These are phyloP conservation scores for Paramormyrops hopkinsi DNA, from an alignment of 2,797 vertebrate genomes.

Conservation along the genomic window DNA sequence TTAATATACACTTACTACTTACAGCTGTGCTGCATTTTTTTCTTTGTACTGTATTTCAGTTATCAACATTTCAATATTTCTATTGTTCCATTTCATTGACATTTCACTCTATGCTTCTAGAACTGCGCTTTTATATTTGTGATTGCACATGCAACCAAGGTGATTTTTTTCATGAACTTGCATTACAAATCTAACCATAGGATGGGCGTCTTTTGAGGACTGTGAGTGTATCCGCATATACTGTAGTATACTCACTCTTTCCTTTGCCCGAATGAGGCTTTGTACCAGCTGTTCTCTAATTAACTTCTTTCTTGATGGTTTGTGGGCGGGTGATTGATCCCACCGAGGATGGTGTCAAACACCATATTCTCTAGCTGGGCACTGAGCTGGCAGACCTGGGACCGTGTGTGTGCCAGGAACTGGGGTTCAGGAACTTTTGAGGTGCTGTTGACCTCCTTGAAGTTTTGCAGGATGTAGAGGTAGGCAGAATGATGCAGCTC, in stretches of 20 bases:
- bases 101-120: not conserved
- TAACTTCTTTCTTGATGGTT: not conserved
- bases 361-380: not conserved
- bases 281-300: not conserved
- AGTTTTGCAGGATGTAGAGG: not conserved
- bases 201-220: not conserved
- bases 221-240: not conserved
- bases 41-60: not conserved
- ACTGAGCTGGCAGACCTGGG: not conserved
- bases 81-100: not conserved
- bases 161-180: not conserved
- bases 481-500: not conserved
- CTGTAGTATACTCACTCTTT: not conserved
- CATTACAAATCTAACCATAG: not conserved
- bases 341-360: not conserved
- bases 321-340: not conserved
- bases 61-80: not conserved
- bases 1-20: not conserved
- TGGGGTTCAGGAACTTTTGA: not conserved
- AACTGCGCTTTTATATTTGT: not conserved
- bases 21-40: not conserved
- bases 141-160: too few species aligned
- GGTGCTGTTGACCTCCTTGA: not conserved
- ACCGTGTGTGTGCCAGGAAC: not conserved
- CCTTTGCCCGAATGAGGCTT: not conserved